A percentile compares a stretch with the other conserved stretches of the same genome.
phyloP scores from a whole-genome alignment of 2,113 vertebrate genomes.

The Hemiprocne comata region DNA sequence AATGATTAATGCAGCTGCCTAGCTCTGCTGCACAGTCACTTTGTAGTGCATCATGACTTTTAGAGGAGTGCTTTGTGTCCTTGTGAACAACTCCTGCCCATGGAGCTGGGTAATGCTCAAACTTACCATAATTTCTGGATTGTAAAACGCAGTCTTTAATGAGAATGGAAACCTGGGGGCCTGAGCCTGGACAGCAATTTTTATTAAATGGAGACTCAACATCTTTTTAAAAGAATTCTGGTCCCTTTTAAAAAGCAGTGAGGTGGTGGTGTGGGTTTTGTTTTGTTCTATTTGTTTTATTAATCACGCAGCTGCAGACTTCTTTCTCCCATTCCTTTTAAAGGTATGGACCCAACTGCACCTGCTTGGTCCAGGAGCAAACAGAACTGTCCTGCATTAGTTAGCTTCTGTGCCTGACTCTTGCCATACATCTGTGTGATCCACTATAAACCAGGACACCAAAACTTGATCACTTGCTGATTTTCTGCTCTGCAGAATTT shows the following conservation, averaged over 20 bases:
- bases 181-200: neutral
- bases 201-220: accelerated
- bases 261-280: neutral
- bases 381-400: accelerated
- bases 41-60: neutral
- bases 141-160: neutral
- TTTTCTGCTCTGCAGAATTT: neutral
- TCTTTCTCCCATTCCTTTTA: neutral
- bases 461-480: neutral
- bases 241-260: neutral
- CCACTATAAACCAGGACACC: neutral
- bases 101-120: neutral
- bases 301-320: accelerated
- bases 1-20: neutral
- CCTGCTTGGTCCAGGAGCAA: neutral
- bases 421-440: neutral
- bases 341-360: neutral
- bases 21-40: neutral
- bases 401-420: neutral
- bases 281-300: neutral
- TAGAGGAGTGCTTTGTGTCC: neutral
- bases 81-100: neutral
- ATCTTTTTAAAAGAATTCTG: neutral
- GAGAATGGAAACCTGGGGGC: neutral
- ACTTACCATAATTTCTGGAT: neutral